Base-by-base conservation (phyloP, 2,888 invertebrate genomes). In the Lasius platythorax region DNA sequence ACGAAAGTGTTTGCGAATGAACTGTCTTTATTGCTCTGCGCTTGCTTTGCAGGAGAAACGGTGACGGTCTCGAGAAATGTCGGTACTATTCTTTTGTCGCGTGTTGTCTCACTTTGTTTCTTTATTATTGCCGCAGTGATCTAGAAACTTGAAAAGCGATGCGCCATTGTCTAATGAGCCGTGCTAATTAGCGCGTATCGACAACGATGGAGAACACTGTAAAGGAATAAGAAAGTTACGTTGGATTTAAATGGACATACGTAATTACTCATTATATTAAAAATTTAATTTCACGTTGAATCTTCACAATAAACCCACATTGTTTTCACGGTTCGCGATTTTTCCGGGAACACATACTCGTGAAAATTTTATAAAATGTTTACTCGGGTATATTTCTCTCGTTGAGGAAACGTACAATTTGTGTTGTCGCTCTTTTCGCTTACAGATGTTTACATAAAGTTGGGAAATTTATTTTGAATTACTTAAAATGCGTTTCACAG, bases 1-100 rank as follows among this genome's bases (percentile, higher is more conserved):
- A 85, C 23, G 74, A 85, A 79, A 82, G 86, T 68, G 63, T 46
- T 61, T 46, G 68, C 76, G 64, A 79, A 74, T 74, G 37, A 72
- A 61, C 53, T 61, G 63, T 9, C 40, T 84, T 81, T 86, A 56
- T 83, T 78, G 67, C 46, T 53, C 15, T 46, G 79, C 53, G 83
- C 30, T 50, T 63, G 83, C n/a, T 53, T 67, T 72, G 70, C 40
- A 67, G 37, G 15, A n/a, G 73, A 75, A 86, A 74, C 76, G 33
- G 37, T 15, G 28, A 33, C 50, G 5, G 11, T n/a, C 68, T 40
- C 68, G 73, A 61, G 58, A 40, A 58, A 23, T 58, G 23, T 40
- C 40, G 28, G 28, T 18, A n/a, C 2, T 28, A 37, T 23, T 61
- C 63, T 53, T 61, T 58, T 28, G 43, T 40, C n/a, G 4, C 9